These are phyloP conservation scores for Sitodiplosis mosellana DNA, from an alignment of 1,140 invertebrate species.

Conservation along the genomic window DNA sequence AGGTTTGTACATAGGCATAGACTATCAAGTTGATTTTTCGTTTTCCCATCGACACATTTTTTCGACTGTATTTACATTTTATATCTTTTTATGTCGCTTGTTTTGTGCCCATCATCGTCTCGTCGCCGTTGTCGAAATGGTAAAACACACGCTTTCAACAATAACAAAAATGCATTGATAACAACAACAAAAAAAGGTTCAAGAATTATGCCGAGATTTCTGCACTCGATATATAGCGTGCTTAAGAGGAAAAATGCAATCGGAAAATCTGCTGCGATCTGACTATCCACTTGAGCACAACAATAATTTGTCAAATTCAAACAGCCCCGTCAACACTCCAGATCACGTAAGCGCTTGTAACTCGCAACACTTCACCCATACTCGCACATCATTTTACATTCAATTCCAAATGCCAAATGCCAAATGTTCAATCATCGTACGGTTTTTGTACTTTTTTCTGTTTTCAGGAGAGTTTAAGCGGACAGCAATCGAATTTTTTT, in stretches of 20 bases:
- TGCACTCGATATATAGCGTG: conserved; percentile 91
- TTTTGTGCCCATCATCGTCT: neutral
- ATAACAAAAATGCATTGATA: no score
- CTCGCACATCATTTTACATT: no score
- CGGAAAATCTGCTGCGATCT: conserved; percentile 69
- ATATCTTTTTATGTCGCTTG: neutral
- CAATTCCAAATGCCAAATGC: no score
- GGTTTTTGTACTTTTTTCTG: neutral
- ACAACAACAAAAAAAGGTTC: no score
- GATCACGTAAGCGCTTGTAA: conserved; percentile 4
- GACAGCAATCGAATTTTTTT: conserved; percentile 1
- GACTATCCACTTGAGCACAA: conserved; percentile 30
- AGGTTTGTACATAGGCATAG: conserved; percentile 32
- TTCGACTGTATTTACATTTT: neutral
- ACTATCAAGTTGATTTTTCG: neutral
- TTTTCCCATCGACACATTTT: neutral
- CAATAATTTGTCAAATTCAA: conserved; percentile 6
- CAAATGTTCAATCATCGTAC: no score
- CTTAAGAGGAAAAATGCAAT: conserved; percentile 92
- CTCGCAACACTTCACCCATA: no score
- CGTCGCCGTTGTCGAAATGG: no score
- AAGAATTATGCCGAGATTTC: conserved; percentile 93
- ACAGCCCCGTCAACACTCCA: conserved; percentile 6
- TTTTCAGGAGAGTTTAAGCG: neutral
- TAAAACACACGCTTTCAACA: no score